Percentiles rank a stretch among this genome's conserved stretches.
Evolutionary conservation across 37 sponge, comb jelly and placozoan genomes (phyloP).

Genomic region (Beroe forskalii): DNA sequence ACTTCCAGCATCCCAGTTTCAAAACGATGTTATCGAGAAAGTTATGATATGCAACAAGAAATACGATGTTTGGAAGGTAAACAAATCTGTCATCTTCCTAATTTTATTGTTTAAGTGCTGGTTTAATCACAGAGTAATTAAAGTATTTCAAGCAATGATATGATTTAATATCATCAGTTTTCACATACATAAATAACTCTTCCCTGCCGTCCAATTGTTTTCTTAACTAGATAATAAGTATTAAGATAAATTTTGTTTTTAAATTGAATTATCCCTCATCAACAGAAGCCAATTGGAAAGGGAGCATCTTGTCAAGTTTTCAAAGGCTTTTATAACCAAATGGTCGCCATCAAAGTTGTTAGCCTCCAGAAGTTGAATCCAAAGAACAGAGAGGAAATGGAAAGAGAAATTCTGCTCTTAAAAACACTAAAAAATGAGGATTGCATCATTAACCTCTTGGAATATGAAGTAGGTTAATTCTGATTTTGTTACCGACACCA

Average conservation of each 20-base stretch:
- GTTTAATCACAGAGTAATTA: too few species aligned
- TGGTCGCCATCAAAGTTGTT: conserved; percentile 57
- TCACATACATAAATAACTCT: too few species aligned
- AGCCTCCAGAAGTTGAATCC: conserved; percentile 35
- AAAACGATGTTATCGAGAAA: not conserved
- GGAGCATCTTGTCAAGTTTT: conserved; percentile 55
- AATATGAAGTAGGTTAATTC: conserved; percentile 28
- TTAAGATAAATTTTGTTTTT: too few species aligned
- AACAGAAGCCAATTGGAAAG: conserved; percentile 44
- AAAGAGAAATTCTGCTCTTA: not conserved
- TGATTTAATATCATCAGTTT: too few species aligned
- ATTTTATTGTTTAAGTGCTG: too few species aligned
- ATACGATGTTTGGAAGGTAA: conserved; percentile 40
- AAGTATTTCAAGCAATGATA: too few species aligned
- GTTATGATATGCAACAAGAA: not conserved
- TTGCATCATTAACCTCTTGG: conserved; percentile 35
- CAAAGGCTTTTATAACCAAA: not conserved
- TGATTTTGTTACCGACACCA: not conserved
- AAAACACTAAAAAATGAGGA: conserved; percentile 21
- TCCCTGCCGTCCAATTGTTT: too few species aligned
- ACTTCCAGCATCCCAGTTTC: not conserved
- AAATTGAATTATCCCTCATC: too few species aligned
- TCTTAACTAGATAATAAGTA: too few species aligned
- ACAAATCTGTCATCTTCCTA: too few species aligned
- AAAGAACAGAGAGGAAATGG: conserved; percentile 20